Evolutionary conservation across 2,113 vertebrate genomes (phyloP).

Genomic region (Salvelinus sp.): DNA sequence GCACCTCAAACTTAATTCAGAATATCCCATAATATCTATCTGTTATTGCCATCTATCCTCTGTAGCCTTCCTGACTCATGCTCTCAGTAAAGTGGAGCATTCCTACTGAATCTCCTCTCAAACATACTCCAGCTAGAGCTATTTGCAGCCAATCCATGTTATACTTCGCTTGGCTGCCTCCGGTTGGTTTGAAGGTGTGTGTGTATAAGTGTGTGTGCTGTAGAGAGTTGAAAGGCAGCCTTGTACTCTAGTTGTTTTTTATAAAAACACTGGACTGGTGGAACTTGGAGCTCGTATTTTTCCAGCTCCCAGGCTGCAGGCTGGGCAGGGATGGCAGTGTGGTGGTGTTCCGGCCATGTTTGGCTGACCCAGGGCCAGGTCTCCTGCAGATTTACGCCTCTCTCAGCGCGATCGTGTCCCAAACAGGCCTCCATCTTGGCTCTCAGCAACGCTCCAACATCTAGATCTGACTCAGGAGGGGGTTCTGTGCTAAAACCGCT

Average conservation of each 20-base stretch:
- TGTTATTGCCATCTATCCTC: too few species aligned
- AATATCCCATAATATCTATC: too few species aligned
- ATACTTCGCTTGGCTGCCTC: too few species aligned
- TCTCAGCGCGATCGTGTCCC: too few species aligned
- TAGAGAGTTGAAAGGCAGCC: constrained; percentile 35
- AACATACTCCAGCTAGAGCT: not conserved
- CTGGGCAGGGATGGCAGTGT: too few species aligned
- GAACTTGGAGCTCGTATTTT: constrained; percentile 38
- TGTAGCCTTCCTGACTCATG: not conserved
- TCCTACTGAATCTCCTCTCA: not conserved
- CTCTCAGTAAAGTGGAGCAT: not conserved
- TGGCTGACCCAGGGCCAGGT: not conserved
- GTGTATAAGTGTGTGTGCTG: not conserved
- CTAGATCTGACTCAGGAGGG: too few species aligned
- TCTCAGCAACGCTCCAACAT: too few species aligned
- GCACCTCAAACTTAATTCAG: not conserved
- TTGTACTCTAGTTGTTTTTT: constrained; percentile 46
- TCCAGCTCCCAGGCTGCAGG: constrained; percentile 17
- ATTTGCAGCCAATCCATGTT: too few species aligned
- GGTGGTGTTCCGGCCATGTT: constrained; percentile 3
- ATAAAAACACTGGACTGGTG: constrained; percentile 28
- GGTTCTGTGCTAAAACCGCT: too few species aligned
- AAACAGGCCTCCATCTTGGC: too few species aligned
- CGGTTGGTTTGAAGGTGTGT: too few species aligned
- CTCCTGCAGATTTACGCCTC: too few species aligned